A percentile compares a stretch with the other conserved stretches of the same genome.
phyloP scores from a whole-genome alignment of 2,113 vertebrate genomes.

The Microtus ochrogaster region DNA sequence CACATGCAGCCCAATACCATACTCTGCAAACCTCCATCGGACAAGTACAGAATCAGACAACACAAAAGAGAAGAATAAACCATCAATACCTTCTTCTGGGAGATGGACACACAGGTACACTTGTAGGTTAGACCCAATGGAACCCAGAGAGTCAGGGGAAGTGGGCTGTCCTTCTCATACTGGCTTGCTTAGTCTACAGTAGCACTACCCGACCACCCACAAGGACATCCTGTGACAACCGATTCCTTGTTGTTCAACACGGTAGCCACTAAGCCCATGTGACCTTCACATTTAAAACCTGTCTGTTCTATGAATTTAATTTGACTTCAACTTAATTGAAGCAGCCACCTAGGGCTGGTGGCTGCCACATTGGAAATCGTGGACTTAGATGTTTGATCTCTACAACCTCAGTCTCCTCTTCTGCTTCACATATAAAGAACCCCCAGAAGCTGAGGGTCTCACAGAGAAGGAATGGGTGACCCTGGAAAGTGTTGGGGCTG shows the following conservation, averaged over 20 bases:
- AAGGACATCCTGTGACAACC: fast-evolving
- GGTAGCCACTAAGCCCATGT: neutral
- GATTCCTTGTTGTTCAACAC: fast-evolving
- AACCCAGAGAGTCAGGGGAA: neutral
- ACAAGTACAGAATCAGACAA: no score
- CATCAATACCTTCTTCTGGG: neutral
- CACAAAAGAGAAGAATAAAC: neutral
- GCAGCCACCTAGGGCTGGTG: neutral
- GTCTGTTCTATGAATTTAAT: neutral
- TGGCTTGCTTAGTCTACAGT: neutral
- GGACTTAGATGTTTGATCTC: neutral
- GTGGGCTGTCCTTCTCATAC: neutral
- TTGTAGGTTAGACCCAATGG: neutral
- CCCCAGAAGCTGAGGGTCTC: fast-evolving
- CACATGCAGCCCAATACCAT: fast-evolving
- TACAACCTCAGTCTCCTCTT: neutral
- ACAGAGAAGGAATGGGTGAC: fast-evolving
- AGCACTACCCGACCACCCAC: fast-evolving
- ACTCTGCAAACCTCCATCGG: fast-evolving
- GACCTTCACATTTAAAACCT: neutral
- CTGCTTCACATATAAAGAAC: neutral
- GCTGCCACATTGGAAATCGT: fast-evolving
- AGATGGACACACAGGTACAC: neutral
- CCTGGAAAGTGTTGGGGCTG: fast-evolving
- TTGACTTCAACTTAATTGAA: no score